Evolutionary conservation across 35 echinoderm and acorn worm genomes (phyloP), one percentile per base, ranked within the genome.

Genomic region (Diadema setosum): DNA sequence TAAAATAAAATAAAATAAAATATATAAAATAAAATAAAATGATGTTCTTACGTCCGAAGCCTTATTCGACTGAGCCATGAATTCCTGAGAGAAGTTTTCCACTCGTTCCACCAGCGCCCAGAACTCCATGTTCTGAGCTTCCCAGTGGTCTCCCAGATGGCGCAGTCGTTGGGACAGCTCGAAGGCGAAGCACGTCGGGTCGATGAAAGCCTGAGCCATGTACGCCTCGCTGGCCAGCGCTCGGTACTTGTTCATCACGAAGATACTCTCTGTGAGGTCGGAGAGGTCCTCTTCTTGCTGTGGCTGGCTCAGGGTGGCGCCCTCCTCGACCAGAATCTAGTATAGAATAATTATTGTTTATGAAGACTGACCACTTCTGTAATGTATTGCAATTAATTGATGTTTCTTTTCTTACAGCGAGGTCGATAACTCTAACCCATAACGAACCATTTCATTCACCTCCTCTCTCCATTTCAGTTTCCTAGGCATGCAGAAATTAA

Each of bases 211-310:
- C 23, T 61, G 83, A 3, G 55, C 46, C 37, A 65, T 12, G 55
- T 85, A 85, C 5, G 83, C 83, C 31, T 85, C 50, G 32, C 50
- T 85, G 55, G 83, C 83, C 18, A 85, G 23, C 21, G 83, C 83
- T 60, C 83, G 83, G 55, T 85, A 85, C 17, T 20, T 63, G 25
- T 69, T 85, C 55, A 85, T 15, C 3, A 35, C 17, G 33, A 37
- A 34, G 30, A 58, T 58, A 2, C 14, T 44, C 0, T 16, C 35
- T 44, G 73, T 78, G 8, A 44, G 73, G 73, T 78, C 73, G 14
- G 40, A 6, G 11, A 24, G 36, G 0, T 33, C 29, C 5, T 67
- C 27, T 3, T 78, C 37, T 44, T 41, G 29, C 14, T 25, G 29
- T 2, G 73, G 73, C 40, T 78, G 34, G 11, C 24, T 78, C 18